Base-by-base conservation (phyloP, 2,888 invertebrate genomes). In the Epistrophella euchroma region DNA sequence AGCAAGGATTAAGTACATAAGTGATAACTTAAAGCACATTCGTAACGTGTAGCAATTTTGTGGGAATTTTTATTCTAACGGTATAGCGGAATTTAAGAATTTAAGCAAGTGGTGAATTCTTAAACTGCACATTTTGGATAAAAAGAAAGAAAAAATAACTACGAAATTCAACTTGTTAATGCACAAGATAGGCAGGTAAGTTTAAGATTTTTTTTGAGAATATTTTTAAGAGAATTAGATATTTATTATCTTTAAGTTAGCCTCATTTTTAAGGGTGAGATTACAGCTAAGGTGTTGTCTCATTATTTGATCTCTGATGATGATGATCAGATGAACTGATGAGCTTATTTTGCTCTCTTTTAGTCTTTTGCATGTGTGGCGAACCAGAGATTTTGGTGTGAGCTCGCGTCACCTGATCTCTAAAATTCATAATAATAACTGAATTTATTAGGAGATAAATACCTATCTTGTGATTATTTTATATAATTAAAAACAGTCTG, bases 1-100 rank as follows among this genome's bases (percentile, higher is more conserved):
- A 56, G 55, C 77, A 81, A 86, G 81, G 86, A 86, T 81, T 86
- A 82, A 85, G n/a, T n/a, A n/a, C n/a, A 68, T 80, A 85, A 80
- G 84, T 71, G 75, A 66, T 58, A 37, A 22, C 22, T 40, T n/a
- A 25, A 40, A 64, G 64, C 58, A 60, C 47, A 71, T 58, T 32
- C 25, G 60, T 47, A 32, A 45, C 43, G 43, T 28, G 47, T 28
- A 22, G 17, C 28, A 28, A 64, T 58, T 43, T 68, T 55, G 71
- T 66, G 40, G 80, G 80, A 76, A 76, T 58, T 85, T 76, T 73
- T 52, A 72, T 77, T 56, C 68, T 85, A 85, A 85, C 85, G 85
- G 85, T 85, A 73, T 73, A 22, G 17, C 22, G 32, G 68, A 60
- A 79, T 74, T 58, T 37, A 55, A 50, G 68, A 60, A 79, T 74